Evolutionary conservation across 2,888 invertebrate genomes (phyloP), one percentile per base, ranked within the genome.

Genomic region (Watsonalla cultraria): DNA sequence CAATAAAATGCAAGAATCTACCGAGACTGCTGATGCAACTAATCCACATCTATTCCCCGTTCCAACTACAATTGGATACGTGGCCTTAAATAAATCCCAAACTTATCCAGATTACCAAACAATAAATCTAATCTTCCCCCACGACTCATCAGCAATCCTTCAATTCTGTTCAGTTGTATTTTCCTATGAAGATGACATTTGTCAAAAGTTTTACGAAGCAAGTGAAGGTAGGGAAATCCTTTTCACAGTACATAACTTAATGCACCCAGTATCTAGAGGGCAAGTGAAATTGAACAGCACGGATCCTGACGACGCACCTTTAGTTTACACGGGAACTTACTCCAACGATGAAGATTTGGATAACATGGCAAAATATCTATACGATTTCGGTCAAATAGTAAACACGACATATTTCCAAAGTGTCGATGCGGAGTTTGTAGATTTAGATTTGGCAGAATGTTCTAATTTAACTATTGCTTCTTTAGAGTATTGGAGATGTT

Each of bases 241-340:
- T n/a, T 60, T 62, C 13, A 50, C 51, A 4, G 4, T 59, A 7
- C 11, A 74, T 6, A 51, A 54, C n/a, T 7, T 59, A 6, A 13
- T 68, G 6, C 55, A 66, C 46, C 64, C 68, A 0, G 80, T 81
- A 60, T 93, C 93, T 53, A 78, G 54, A 6, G 78, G 80, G 1
- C 55, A 55, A 2, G 59, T 78, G 8, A 51, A 56, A 6, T 52
- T 75, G 11, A 56, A 59, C 5, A 69, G 65, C 8, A 57, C 42
- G 6, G 47, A 75, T 53, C 64, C 70, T 14, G 51, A 14, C 0
- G 72, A 66, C 5, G 8, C 37, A 7, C 76, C 75, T 0, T 0
- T 57, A 0, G 64, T 78, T 0, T 52, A 53, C 7, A 59, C 55
- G 8, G 57, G 57, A 6, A 52, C 53, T 24, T 61, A 51, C 9